A percentile compares a stretch with the other conserved stretches of the same genome.
These are phyloP conservation scores for Macropus fuliginosus DNA, from an alignment of 2,797 vertebrate genomes.

Conservation along the genomic window DNA sequence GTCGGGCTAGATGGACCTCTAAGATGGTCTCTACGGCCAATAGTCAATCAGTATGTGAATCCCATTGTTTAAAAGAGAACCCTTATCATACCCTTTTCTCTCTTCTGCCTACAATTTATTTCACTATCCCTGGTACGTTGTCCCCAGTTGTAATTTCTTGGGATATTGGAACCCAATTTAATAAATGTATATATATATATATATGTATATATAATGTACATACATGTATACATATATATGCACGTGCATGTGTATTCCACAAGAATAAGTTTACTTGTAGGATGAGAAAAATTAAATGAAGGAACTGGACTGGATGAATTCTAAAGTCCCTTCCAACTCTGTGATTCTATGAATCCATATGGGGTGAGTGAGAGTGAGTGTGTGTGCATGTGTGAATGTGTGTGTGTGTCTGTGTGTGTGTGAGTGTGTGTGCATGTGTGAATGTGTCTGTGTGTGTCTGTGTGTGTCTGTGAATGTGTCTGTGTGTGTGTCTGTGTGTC, in stretches of 20 bases:
- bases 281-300: not conserved
- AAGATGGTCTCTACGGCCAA: not conserved
- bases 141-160: not conserved
- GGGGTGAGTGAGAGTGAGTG: not conserved
- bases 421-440: not conserved
- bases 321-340: not conserved
- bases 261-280: not conserved
- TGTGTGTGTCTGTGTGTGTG: not conserved
- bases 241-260: not conserved
- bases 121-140: not conserved
- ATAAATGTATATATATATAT: not conserved
- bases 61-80: not conserved
- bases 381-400: not conserved
- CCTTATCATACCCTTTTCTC: not conserved
- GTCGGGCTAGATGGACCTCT: not conserved
- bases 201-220: too few relatives aligned
- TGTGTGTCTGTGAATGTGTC: not conserved
- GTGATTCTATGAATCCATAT: not conserved
- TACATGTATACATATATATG: not conserved
- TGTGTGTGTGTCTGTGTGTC: too few relatives aligned
- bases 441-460: not conserved
- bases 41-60: not conserved
- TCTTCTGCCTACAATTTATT: not conserved
- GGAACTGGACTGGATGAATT: not conserved
- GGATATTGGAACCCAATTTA: not conserved